phyloP scores from a whole-genome alignment of 1,140 invertebrate genomes.

The Anoplolepis gracilipes region DNA sequence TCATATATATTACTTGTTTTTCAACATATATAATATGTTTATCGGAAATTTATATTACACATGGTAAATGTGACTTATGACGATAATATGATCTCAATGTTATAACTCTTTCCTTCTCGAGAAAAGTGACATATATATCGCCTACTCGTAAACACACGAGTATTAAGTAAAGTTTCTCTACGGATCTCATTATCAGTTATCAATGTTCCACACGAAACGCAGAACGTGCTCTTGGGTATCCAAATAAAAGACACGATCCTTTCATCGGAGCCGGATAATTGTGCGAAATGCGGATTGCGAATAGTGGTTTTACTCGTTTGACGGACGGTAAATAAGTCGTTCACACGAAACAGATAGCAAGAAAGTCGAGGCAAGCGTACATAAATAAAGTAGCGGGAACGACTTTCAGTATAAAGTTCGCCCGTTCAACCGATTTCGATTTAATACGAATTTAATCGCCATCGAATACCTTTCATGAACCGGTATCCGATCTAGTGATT shows the following conservation, averaged over 20 bases:
- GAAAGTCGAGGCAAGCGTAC: slow-evolving; percentile 33
- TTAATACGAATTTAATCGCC: slow-evolving; percentile 51
- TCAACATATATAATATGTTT: not conserved
- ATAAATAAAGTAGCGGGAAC: slow-evolving; percentile 67
- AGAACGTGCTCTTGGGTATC: not conserved
- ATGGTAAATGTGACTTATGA: not conserved
- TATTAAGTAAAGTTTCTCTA: slow-evolving; percentile 23
- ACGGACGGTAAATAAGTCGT: slow-evolving; percentile 33
- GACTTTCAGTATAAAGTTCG: slow-evolving; percentile 61
- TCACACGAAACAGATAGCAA: slow-evolving; percentile 42
- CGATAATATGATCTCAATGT: slow-evolving; percentile 2
- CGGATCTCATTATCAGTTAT: slow-evolving; percentile 10
- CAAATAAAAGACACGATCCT: slow-evolving; percentile 43
- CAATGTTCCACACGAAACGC: not conserved
- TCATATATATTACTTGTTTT: not conserved
- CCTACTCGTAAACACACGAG: slow-evolving; percentile 27
- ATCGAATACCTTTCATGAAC: slow-evolving; percentile 35
- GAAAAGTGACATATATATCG: not conserved
- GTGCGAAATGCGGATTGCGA: slow-evolving; percentile 1
- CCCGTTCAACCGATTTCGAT: slow-evolving; percentile 53
- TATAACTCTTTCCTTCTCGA: slow-evolving; percentile 24
- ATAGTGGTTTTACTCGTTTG: slow-evolving; percentile 19
- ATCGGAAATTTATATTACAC: not conserved
- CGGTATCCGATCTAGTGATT: not conserved
- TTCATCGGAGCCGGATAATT: slow-evolving; percentile 49